Evolutionary conservation across 2,888 invertebrate genomes (phyloP), one percentile per base, ranked within the genome.

Genomic region (Molorchus minor): DNA sequence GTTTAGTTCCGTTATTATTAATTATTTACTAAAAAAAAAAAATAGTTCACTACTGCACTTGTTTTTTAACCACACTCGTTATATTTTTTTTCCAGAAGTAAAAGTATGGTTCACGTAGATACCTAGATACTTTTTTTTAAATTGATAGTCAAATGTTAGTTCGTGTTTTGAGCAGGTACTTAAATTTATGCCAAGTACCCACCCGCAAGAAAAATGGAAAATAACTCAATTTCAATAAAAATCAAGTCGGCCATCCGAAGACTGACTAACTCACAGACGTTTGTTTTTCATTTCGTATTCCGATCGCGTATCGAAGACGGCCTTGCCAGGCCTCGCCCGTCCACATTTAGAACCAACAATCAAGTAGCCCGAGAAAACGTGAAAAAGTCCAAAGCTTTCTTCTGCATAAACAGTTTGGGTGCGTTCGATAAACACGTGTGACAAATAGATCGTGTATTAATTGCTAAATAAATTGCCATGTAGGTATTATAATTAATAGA

Each of bases 251-350:
- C 49, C 49, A 49, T 35, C 38, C 13, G 49, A 15, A n/a, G 13
- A 41, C 30, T 30, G 20, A 49, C 36, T 36, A n/a, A n/a, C 20
- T 49, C 56, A 47, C 38, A 44, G 36, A 56, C 51, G 21, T 51
- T 57, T 44, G 38, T 51, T 51, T 45, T 51, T 36, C 30, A 51
- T 57, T n/a, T 57, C 43, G 44, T 40, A 57, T 57, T 49, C 51
- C 38, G 35, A 43, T 33, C 51, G 17, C 17, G 56, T 51, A 38
- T 15, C 20, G 43, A 51, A 51, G 56, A 38, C 56, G 51, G 40
- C 56, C 56, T 57, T 57, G 56, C 49, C 44, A 21, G 25, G 43
- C 56, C 51, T 36, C 56, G 56, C 56, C 51, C 15, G 56, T 51
- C 56, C 45, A 44, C 51, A 44, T 38, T 57, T 30, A 45, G 51